phyloP scores from a whole-genome alignment of 2,797 vertebrate species.

The Cryptoprocta ferox region DNA sequence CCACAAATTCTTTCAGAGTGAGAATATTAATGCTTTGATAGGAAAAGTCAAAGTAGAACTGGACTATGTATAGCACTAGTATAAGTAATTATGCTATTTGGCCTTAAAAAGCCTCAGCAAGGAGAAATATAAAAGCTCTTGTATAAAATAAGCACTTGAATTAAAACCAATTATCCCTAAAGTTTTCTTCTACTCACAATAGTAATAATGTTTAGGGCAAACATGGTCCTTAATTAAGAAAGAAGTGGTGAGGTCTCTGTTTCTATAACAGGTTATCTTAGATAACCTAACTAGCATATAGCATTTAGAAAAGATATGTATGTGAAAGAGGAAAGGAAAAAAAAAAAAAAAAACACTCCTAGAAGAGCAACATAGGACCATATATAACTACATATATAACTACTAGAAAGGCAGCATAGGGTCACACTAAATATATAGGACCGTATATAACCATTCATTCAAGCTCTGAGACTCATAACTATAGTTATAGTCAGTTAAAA shows the following conservation, averaged over 20 bases:
- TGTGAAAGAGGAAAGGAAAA: background rate
- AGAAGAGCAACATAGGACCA: background rate
- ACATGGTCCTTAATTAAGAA: background rate
- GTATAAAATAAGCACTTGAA: background rate
- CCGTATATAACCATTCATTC: background rate
- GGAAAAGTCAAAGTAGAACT: conserved; percentile 38
- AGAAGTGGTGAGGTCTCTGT: background rate
- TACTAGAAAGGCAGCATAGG: background rate
- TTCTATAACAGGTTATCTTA: background rate
- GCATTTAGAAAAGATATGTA: background rate
- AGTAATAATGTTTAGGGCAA: background rate
- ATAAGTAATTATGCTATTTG: background rate
- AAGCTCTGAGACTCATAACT: background rate
- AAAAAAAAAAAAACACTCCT: background rate
- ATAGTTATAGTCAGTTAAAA: background rate
- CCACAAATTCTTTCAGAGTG: background rate
- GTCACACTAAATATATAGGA: background rate
- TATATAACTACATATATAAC: background rate
- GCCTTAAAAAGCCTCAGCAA: background rate
- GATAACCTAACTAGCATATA: background rate
- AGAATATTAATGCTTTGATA: conserved; percentile 16
- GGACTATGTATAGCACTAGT: background rate
- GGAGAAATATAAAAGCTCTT: conserved; percentile 2
- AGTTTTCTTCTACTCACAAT: background rate
- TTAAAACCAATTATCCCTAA: background rate